Percentiles rank a stretch among this genome's conserved stretches.
These are phyloP conservation scores for Thripadectes ignobilis DNA, from an alignment of 2,797 vertebrate species.

Conservation along the genomic window DNA sequence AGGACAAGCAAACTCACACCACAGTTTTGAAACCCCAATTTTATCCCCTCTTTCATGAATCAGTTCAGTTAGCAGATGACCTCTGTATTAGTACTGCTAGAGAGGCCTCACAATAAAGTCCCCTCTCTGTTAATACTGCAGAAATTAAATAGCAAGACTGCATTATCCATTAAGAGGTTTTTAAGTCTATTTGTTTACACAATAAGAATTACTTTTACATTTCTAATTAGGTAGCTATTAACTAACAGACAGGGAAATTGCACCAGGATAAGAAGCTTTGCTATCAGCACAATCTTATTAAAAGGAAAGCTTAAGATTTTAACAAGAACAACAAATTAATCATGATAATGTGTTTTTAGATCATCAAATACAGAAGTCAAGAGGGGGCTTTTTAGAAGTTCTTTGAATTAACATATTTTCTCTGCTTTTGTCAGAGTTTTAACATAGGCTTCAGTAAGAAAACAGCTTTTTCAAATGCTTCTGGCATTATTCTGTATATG, in stretches of 20 bases:
- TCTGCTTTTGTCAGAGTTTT: not conserved
- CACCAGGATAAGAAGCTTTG: not conserved
- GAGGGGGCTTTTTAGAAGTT: not conserved
- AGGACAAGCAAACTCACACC: not conserved
- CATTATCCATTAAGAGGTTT: not conserved
- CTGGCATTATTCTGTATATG: not conserved
- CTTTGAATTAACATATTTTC: not conserved
- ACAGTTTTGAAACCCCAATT: not conserved
- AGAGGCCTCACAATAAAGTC: not conserved
- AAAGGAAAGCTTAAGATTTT: not conserved
- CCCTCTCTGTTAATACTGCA: not conserved
- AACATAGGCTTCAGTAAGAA: not conserved
- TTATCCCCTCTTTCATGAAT: not conserved
- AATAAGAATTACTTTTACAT: constrained; percentile 24
- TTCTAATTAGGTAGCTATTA: constrained; percentile 47
- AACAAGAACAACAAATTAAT: constrained; percentile 26
- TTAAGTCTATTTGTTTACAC: constrained; percentile 31
- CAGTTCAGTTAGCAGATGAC: not conserved
- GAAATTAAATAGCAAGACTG: not conserved
- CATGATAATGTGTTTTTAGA: not conserved
- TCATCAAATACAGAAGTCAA: not conserved
- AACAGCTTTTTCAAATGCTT: constrained; percentile 8
- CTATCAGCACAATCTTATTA: not conserved
- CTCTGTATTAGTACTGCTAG: not conserved
- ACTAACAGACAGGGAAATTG: constrained; percentile 16